A percentile compares a stretch with the other conserved stretches of the same genome.
These are phyloP conservation scores for Monochamus saltuarius DNA, from an alignment of 1,140 invertebrate genomes.

Conservation along the genomic window DNA sequence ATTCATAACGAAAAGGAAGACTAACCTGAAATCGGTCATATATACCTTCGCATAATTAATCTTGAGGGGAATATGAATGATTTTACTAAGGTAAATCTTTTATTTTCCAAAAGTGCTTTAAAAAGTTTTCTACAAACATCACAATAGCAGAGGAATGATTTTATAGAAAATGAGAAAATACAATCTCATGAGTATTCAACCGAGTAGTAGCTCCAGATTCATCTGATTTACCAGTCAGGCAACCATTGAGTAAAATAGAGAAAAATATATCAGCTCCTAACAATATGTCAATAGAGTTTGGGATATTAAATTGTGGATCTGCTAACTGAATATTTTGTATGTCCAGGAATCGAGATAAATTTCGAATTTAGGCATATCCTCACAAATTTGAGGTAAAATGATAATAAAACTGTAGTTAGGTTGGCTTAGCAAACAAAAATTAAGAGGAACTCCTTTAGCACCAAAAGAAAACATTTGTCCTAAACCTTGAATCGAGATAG, in stretches of 20 bases:
- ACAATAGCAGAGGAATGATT: background rate
- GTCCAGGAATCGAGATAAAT: too few species aligned
- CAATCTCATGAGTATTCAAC: slow-evolving; percentile 10
- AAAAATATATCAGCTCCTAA: too few species aligned
- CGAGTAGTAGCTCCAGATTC: slow-evolving; percentile 6
- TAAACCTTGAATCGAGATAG: background rate
- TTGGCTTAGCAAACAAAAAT: too few species aligned
- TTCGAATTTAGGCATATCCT: too few species aligned
- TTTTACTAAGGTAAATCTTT: too few species aligned
- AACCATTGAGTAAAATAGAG: slow-evolving; percentile 3
- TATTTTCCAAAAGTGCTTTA: slow-evolving; percentile 5
- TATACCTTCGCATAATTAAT: slow-evolving; percentile 7
- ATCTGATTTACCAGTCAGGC: background rate
- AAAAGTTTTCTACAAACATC: background rate
- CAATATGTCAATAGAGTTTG: too few species aligned
- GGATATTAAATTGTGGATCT: too few species aligned
- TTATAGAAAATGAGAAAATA: background rate
- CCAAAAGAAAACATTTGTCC: too few species aligned
- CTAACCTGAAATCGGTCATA: slow-evolving; percentile 9
- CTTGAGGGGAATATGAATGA: slow-evolving; percentile 11
- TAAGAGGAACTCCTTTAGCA: too few species aligned
- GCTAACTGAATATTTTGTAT: too few species aligned
- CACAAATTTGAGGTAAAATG: too few species aligned
- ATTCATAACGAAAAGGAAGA: slow-evolving; percentile 4
- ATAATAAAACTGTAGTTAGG: too few species aligned